A percentile compares a stretch with the other conserved stretches of the same genome.
Conservation (phyloP, 2,888 invertebrate species). For the Subacronicta megacephala region DNA sequence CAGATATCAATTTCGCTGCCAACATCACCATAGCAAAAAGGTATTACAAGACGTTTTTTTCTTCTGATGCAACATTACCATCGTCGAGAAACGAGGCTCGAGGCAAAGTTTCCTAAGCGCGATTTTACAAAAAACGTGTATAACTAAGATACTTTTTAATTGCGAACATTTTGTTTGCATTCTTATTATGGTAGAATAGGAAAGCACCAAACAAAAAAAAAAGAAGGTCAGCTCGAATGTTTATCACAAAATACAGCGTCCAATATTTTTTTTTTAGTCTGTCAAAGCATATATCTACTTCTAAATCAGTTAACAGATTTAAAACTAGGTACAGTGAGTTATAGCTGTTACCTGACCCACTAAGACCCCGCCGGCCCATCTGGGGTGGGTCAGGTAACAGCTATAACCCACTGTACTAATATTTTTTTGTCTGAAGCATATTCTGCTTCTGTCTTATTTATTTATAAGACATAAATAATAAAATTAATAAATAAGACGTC, state of each 20-base stretch:
- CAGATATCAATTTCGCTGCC: not conserved
- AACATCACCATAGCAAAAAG: constrained; percentile 11
- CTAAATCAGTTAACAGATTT: too few relatives aligned
- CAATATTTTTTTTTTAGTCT: too few relatives aligned
- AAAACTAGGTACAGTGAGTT: too few relatives aligned
- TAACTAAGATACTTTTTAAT: constrained; percentile 30
- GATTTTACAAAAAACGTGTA: constrained; percentile 10
- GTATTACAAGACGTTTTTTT: constrained; percentile 2
- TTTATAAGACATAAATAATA: too few relatives aligned
- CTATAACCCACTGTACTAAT: too few relatives aligned
- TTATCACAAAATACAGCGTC: not conserved
- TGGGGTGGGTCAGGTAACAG: too few relatives aligned
- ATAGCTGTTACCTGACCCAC: too few relatives aligned
- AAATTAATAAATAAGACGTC: too few relatives aligned
- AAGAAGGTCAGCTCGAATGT: not conserved
- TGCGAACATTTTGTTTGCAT: constrained; percentile 20
- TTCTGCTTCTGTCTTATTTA: too few relatives aligned
- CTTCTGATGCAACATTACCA: constrained; percentile 25
- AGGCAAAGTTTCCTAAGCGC: constrained; percentile 11
- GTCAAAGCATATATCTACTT: too few relatives aligned
- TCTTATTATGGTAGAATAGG: not conserved
- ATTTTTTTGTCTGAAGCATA: too few relatives aligned
- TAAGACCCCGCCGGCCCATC: too few relatives aligned
- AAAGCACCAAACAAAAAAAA: not conserved
- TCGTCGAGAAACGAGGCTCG: constrained; percentile 9